phyloP scores from a whole-genome alignment of 2,888 invertebrate genomes.

The Epiblema foenella region DNA sequence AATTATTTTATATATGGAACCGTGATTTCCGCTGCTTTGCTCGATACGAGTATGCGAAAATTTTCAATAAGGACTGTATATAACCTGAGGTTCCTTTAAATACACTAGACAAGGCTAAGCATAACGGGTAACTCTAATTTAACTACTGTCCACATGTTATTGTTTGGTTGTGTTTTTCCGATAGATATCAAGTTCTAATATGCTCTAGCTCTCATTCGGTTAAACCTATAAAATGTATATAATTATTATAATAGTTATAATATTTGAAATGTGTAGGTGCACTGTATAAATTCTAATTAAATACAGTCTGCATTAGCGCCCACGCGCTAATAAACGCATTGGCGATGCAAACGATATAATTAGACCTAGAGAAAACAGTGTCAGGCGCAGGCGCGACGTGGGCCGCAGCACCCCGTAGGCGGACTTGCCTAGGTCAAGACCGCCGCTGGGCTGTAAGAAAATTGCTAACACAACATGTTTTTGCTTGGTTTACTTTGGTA shows the following conservation, averaged over 20 bases:
- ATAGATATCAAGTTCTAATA: neutral
- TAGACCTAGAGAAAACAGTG: constrained; percentile 57
- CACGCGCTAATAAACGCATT: constrained; percentile 40
- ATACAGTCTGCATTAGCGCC: constrained; percentile 9
- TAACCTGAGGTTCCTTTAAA: neutral
- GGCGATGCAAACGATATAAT: constrained; percentile 55
- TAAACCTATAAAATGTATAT: neutral
- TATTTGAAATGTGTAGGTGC: neutral
- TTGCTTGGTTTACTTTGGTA: constrained; percentile 40
- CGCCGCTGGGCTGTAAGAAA: constrained; percentile 42
- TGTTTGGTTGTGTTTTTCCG: too few species aligned
- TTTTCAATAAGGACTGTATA: constrained; percentile 5
- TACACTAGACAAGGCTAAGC: neutral
- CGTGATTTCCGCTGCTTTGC: constrained; percentile 11
- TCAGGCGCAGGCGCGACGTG: constrained; percentile 54
- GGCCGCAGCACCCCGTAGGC: constrained; percentile 53
- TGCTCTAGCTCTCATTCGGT: too few species aligned
- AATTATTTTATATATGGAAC: constrained; percentile 10
- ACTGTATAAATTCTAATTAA: constrained; percentile 4
- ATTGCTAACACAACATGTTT: constrained; percentile 38
- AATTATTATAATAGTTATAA: neutral
- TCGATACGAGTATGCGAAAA: neutral
- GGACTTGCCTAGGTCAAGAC: constrained; percentile 54
- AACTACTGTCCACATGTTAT: too few species aligned
- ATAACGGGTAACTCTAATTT: too few species aligned